Conservation (phyloP, 92 coral and sea anemone species). For the Pocillopora meandrina region DNA sequence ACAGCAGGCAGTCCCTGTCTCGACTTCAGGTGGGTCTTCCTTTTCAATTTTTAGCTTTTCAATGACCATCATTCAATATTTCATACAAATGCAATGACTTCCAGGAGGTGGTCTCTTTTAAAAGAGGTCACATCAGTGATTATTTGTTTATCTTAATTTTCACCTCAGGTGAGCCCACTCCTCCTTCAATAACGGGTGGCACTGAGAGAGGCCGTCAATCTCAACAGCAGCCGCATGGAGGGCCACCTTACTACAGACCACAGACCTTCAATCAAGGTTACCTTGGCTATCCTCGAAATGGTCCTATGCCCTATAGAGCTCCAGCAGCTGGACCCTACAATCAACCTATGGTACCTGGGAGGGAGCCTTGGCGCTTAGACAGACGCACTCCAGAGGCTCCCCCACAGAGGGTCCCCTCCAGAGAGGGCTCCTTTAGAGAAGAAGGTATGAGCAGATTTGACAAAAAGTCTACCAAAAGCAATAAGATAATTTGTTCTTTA, state of each 20-base stretch:
- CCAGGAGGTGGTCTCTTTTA: no score
- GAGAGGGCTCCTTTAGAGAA: conserved; percentile 21
- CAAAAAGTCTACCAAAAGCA: no score
- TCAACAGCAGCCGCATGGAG: conserved; percentile 65
- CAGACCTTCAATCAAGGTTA: conserved; percentile 68
- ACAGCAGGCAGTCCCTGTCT: conserved; percentile 67
- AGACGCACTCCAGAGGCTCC: conserved; percentile 34
- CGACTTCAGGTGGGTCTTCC: conserved; percentile 69
- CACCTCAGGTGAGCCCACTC: conserved; percentile 78
- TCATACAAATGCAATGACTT: no score
- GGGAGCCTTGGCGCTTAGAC: conserved; percentile 54
- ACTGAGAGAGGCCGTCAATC: conserved; percentile 64
- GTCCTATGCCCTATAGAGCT: conserved; percentile 46
- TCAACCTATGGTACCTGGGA: conserved; percentile 63
- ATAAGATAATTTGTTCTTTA: no score
- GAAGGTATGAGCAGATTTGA: conserved; percentile 22
- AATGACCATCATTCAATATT: no score
- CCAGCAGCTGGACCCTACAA: conserved; percentile 45
- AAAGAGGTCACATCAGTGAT: no score
- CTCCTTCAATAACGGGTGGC: conserved; percentile 79
- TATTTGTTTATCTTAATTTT: background rate
- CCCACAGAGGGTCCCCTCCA: conserved; percentile 21
- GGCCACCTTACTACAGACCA: conserved; percentile 56
- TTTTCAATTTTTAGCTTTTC: background rate
- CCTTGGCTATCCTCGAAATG: conserved; percentile 63